Base-by-base conservation (phyloP, 2,888 invertebrate genomes). In the Endomychus coccineus region DNA sequence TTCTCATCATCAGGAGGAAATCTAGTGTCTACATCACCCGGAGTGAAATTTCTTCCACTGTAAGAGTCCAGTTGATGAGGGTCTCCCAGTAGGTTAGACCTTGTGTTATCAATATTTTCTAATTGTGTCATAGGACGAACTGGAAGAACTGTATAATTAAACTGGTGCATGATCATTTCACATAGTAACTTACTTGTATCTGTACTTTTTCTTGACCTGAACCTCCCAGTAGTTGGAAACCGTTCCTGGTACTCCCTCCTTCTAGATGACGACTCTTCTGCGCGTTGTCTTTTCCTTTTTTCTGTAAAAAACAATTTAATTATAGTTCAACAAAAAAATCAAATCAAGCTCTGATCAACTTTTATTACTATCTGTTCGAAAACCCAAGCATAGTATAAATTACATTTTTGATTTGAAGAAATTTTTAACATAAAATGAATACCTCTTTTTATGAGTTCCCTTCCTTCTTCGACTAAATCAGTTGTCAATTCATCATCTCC, bases 401-500 rank as follows among this genome's bases (percentile, higher is more conserved):
- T n/a, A 35, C 7, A 11, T 35, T 28, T n/a, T 22, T 21, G 3
- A n/a, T 11, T 3, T 24, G 17, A 27, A 27, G 43, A 55, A n/a
- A 7, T 19, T n/a, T 7, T 7, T 7, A 19, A 19, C 48, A n/a
- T n/a, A n/a, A n/a, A n/a, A n/a, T n/a, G n/a, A n/a, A n/a, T 52
- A 86, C 89, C 90, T 73, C 95, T 71, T 56, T 87, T 86, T 36
- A 94, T 83, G 22, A 96, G 77, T 63, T 94, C 91, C 53, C 83
- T 74, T 2, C 97, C 97, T 64, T 96, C 95, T 50, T 92, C 89
- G 1, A 95, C 85, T 32, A 96, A 70, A 64, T 97, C 97, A 0
- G 83, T 81, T 1, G 95, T 94, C 54, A 97, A 80, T 43, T 87
- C 85, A 61, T 95, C 94, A 48, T 95, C 91, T 0, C 87, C 91